Conservation (phyloP, 2,113 vertebrate species). For the Nannobrachium achirus region DNA sequence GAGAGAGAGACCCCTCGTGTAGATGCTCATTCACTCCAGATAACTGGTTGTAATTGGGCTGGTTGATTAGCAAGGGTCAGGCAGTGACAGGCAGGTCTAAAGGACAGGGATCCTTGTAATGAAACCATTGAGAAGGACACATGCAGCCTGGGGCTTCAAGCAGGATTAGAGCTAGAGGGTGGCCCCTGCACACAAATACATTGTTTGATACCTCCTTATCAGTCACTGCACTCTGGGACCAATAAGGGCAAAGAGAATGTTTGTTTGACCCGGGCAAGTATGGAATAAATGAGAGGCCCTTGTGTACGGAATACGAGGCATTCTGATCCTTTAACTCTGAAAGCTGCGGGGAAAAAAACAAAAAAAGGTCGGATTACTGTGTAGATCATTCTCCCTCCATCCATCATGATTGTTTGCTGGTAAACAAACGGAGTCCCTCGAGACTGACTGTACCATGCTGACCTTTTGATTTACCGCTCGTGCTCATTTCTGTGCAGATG, state of each 20-base stretch:
- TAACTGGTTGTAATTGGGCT: constrained; percentile 59
- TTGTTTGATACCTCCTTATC: constrained; percentile 41
- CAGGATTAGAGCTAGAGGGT: constrained; percentile 51
- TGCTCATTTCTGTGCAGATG: constrained; percentile 22
- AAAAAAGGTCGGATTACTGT: no score
- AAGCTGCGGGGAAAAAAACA: no score
- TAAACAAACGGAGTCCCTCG: constrained; percentile 39
- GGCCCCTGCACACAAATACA: constrained; percentile 45
- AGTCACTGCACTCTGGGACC: constrained; percentile 41
- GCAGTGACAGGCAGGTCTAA: constrained; percentile 53
- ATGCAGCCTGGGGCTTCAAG: constrained; percentile 52
- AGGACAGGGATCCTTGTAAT: constrained; percentile 65
- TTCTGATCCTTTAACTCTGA: not conserved
- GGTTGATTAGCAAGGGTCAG: constrained; percentile 54
- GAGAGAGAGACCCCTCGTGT: constrained; percentile 37
- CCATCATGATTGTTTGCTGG: constrained; percentile 25
- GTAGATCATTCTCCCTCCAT: not conserved
- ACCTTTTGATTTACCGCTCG: constrained; percentile 41
- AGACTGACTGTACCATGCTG: constrained; percentile 33
- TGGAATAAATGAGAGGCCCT: constrained; percentile 9
- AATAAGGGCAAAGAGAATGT: constrained; percentile 31
- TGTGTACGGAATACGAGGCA: not conserved
- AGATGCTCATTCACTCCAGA: constrained; percentile 48
- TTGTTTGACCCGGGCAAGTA: constrained; percentile 10
- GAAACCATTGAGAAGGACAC: constrained; percentile 67